phyloP scores from a whole-genome alignment of 2,797 vertebrate species.

The Vipera ursinii region DNA sequence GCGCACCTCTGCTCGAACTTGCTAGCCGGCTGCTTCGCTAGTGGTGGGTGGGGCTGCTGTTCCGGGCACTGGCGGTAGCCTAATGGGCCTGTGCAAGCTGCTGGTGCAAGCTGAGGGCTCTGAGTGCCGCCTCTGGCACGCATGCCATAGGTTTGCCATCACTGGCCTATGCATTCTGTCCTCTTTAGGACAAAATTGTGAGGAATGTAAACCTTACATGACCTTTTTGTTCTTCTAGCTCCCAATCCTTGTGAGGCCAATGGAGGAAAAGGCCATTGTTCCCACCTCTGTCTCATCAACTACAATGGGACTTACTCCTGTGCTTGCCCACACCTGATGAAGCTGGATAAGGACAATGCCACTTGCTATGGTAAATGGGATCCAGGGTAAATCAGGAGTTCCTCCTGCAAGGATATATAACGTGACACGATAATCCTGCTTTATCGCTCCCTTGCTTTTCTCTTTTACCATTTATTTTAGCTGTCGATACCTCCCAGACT shows the following conservation, averaged over 20 bases:
- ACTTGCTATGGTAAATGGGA: slow-evolving; percentile 85
- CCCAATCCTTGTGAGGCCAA: slow-evolving; percentile 90
- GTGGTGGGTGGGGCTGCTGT: no score
- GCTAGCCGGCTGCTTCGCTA: no score
- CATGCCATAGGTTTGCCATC: no score
- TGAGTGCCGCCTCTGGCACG: no score
- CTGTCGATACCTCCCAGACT: background rate
- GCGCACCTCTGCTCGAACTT: no score
- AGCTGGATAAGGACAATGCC: slow-evolving; percentile 85
- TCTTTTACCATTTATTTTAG: background rate
- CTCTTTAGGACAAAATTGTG: background rate
- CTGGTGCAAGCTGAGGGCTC: no score
- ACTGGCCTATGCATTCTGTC: background rate
- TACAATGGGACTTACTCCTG: slow-evolving; percentile 94
- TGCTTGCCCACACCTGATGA: slow-evolving; percentile 97
- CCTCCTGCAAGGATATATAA: background rate
- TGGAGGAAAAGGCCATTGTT: slow-evolving; percentile 85
- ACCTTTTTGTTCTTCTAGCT: slow-evolving; percentile 69
- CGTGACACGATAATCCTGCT: background rate
- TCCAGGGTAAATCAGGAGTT: background rate
- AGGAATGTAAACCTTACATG: rapidly evolving
- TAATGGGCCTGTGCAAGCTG: no score
- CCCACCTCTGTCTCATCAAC: slow-evolving; percentile 96
- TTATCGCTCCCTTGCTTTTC: background rate
- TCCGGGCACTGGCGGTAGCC: no score